Evolutionary conservation across 2,888 invertebrate genomes (phyloP), one percentile per base, ranked within the genome.

Genomic region (Stictocephala bisonia): DNA sequence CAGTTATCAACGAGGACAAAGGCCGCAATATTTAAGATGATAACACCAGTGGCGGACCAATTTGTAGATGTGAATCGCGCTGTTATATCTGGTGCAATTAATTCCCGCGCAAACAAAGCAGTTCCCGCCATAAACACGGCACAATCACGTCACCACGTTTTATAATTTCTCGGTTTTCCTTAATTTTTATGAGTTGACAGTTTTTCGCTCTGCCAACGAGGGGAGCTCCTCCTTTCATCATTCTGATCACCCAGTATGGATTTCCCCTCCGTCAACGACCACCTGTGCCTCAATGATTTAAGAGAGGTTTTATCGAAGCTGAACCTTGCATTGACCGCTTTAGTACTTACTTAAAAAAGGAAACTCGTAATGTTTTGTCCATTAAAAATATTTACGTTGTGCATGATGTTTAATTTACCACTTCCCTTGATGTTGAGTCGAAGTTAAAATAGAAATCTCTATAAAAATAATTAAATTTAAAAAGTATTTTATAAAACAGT

Each of bases 121-220:
- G 64, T 64, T 64, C 64, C 64, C 64, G 64, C 64, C 64, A 64
- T 64, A 64, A 64, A 64, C 64, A 44, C 44, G 4, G 29, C n/a
- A n/a, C 56, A 56, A 56, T 56, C 56, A 24, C 29, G 60, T 24
- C 60, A 44, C 64, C 60, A 4, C 60, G 60, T 60, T 64, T 64
- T 27, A 26, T 64, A 64, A 64, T 64, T 64, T 64, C 64, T 44
- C 64, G 60, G 64, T 44, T 64, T 64, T 64, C 64, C 64, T 64
- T 64, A 64, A 64, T 64, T 64, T 64, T 64, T 64, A 64, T 64
- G 64, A 64, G 64, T 64, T 64, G 64, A 64, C 64, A 64, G 64
- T 64, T 64, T 64, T 64, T 64, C 41, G 26, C 64, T 20, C 40
- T 35, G 40, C 15, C 9, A n/a, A n/a, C 44, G 44, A 35, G 64